phyloP scores from a whole-genome alignment of 2,888 invertebrate species.

The Caradrina clavipalpis region DNA sequence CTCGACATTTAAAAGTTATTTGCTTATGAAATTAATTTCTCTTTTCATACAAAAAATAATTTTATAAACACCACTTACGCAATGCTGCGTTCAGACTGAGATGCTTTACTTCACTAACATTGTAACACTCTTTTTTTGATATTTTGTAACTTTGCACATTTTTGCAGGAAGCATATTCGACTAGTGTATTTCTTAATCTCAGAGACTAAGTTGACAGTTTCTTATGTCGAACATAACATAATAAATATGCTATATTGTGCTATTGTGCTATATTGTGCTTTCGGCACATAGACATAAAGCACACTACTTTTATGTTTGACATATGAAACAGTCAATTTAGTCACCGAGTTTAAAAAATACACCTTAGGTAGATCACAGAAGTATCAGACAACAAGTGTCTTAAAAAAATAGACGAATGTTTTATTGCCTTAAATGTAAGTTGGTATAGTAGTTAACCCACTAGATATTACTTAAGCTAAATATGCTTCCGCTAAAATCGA shows the following conservation, averaged over 20 bases:
- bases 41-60: slow-evolving; percentile 65
- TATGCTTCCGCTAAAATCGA: slow-evolving; percentile 32
- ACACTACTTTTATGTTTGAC: too few species aligned
- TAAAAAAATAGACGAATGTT: not conserved
- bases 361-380: slow-evolving; percentile 4
- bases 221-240: too few species aligned
- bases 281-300: too few species aligned
- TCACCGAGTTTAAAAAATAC: too few species aligned
- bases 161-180: slow-evolving; percentile 23
- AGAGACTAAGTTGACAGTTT: too few species aligned
- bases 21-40: slow-evolving; percentile 65
- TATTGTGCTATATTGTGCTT: too few species aligned
- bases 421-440: slow-evolving; percentile 6
- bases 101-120: slow-evolving; percentile 23
- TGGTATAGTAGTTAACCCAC: not conserved
- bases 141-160: slow-evolving; percentile 25
- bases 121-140: slow-evolving; percentile 30
- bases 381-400: not conserved
- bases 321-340: too few species aligned
- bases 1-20: slow-evolving; percentile 75
- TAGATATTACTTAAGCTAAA: slow-evolving; percentile 28
- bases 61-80: slow-evolving; percentile 58
- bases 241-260: too few species aligned
- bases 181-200: not conserved
- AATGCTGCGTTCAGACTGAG: slow-evolving; percentile 41